Base-by-base conservation (phyloP, 2,888 invertebrate genomes). In the Enchytraeus crypticus region DNA sequence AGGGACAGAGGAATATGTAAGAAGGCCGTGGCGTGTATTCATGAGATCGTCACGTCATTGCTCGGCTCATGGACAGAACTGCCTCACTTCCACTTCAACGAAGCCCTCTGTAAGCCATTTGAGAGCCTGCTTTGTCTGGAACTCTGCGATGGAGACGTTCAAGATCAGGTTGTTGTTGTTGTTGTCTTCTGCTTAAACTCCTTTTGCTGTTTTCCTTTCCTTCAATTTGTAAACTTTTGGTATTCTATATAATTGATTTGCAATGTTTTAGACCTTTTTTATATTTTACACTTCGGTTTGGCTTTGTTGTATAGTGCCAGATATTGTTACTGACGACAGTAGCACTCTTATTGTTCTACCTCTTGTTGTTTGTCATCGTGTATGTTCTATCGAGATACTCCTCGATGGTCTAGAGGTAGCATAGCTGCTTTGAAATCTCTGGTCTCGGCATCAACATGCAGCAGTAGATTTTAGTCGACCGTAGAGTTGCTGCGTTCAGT, bases 1-100 rank as follows among this genome's bases (percentile, higher is more conserved):
- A 88, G 88, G 71, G 92, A 93, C 74, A 85, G 88, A 30, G 85
- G 86, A 60, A 88, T 93, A 60, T 90, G 91, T 0, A 92, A 92
- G 76, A 87, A 90, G 72, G 92, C 92, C 0, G 90, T 95, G 33
- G 75, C 78, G 5, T 90, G 90, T 71, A 88, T 96, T 64, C 93
- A 93, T 74, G 93, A 93, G 73, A 87, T 90, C 26, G 89, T 93
- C 54, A 90, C 89, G 1, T 88, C 90, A 0, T 80, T 93, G 23
- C 81, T 96, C 54, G 89, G 89, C 71, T 89, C 89, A 73, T 90
- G 90, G 77, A 85, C 87, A 0, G 95, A 95, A 76, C 79, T 92
- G 65, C 88, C 92, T 0, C 90, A 93, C 79, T 95, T 93, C 79
- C 93, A 95, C 77, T 92, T 95, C 77, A 92, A 95, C 76, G 95